These are phyloP conservation scores for Oreocharis arfaki DNA, from an alignment of 2,113 vertebrate species.

Conservation along the genomic window DNA sequence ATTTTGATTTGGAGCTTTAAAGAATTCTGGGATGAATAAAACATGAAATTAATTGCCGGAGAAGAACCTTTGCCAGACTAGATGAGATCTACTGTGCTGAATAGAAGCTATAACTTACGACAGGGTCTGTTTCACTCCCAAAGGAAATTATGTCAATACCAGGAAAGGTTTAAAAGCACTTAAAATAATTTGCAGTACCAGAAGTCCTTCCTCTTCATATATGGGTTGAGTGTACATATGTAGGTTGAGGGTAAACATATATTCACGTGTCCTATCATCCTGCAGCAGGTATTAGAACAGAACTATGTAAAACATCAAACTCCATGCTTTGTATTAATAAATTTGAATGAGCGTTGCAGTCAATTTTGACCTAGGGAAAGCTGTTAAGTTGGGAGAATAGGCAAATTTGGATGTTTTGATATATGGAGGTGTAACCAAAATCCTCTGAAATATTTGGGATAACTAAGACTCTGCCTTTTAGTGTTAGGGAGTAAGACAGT, in stretches of 20 bases:
- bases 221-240: background rate
- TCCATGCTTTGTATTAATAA: background rate
- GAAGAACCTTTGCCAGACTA: slow-evolving; percentile 51
- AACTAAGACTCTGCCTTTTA: background rate
- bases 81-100: slow-evolving; percentile 37
- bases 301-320: background rate
- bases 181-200: background rate
- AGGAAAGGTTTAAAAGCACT: slow-evolving; percentile 46
- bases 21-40: slow-evolving; percentile 75
- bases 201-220: background rate
- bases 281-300: background rate
- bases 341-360: background rate
- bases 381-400: background rate
- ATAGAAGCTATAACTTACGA: slow-evolving; percentile 28
- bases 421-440: background rate
- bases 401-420: background rate
- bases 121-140: slow-evolving; percentile 19
- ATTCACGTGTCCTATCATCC: background rate
- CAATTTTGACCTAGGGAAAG: background rate
- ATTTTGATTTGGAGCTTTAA: slow-evolving; percentile 75
- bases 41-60: slow-evolving; percentile 73
- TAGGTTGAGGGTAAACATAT: background rate
- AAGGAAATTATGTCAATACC: slow-evolving; percentile 47
- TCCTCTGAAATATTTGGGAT: background rate
- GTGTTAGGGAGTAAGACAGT: background rate